Evolutionary conservation across 2,113 vertebrate species (phyloP).

Genomic region (Cyprinodon brontotheroides): DNA sequence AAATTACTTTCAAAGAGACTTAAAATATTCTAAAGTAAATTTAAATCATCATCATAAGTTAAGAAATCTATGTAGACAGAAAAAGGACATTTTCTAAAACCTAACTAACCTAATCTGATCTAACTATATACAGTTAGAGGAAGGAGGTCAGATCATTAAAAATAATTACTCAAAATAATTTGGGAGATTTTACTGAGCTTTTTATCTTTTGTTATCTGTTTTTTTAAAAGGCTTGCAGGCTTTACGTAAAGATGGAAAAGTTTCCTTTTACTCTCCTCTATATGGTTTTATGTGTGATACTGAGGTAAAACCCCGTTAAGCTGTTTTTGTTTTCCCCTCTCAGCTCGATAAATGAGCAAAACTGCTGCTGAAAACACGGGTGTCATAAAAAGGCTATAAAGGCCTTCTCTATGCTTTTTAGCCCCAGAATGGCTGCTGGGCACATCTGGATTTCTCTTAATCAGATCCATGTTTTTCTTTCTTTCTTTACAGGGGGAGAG

Average conservation of each 20-base stretch:
- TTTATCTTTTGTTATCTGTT: not conserved
- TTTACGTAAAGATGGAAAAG: not conserved
- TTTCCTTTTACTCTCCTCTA: not conserved
- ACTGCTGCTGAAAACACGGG: not conserved
- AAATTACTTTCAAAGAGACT: not conserved
- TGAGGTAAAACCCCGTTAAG: not conserved
- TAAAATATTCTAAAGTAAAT: not conserved
- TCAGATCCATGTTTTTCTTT: constrained; percentile 16
- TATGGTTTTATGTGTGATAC: not conserved
- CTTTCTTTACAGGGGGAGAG: constrained; percentile 31
- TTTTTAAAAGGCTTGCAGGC: not conserved
- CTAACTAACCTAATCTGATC: too few relatives aligned
- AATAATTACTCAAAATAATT: too few relatives aligned
- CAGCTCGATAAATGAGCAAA: not conserved
- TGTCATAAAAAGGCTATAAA: not conserved
- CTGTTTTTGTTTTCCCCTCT: not conserved
- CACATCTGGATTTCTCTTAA: constrained; percentile 26
- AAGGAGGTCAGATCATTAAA: too few relatives aligned
- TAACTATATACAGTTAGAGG: too few relatives aligned
- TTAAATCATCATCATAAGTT: too few relatives aligned
- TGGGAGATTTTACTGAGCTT: too few relatives aligned
- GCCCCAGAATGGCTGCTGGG: not conserved
- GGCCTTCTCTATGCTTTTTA: not conserved
- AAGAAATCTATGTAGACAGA: too few relatives aligned
- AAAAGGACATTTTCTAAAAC: too few relatives aligned